Conservation (phyloP, 2,113 vertebrate species). For the Dipodomys merriami region DNA sequence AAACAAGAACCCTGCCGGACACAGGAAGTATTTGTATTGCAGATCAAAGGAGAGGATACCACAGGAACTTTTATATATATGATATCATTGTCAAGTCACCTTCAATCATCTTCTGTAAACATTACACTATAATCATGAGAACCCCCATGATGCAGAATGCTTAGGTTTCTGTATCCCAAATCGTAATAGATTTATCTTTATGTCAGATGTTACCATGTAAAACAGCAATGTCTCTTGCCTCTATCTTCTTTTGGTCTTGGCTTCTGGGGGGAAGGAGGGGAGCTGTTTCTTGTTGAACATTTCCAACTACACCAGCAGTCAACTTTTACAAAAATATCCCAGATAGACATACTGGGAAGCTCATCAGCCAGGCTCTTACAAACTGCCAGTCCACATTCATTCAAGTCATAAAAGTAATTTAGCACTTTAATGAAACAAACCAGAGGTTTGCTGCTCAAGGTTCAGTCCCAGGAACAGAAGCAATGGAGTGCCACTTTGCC, state of each 20-base stretch:
- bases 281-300: neutral
- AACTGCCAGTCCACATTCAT: neutral
- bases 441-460: neutral
- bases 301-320: neutral
- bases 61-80: neutral
- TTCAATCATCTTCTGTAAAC: conserved; percentile 5
- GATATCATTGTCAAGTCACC: neutral
- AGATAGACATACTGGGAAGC: neutral
- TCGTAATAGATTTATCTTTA: neutral
- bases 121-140: neutral
- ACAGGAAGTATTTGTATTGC: neutral
- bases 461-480: conserved; percentile 1
- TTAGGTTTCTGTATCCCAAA: conserved; percentile 14
- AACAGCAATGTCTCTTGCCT: neutral
- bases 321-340: neutral
- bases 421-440: neutral
- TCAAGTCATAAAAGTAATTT: neutral
- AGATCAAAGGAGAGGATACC: neutral
- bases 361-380: neutral
- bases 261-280: neutral
- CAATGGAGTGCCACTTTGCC: neutral
- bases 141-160: neutral
- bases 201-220: neutral
- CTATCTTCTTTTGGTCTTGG: neutral
- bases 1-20: neutral